Evolutionary conservation across 1,140 invertebrate genomes (phyloP).

Genomic region (Lethocerus indicus): DNA sequence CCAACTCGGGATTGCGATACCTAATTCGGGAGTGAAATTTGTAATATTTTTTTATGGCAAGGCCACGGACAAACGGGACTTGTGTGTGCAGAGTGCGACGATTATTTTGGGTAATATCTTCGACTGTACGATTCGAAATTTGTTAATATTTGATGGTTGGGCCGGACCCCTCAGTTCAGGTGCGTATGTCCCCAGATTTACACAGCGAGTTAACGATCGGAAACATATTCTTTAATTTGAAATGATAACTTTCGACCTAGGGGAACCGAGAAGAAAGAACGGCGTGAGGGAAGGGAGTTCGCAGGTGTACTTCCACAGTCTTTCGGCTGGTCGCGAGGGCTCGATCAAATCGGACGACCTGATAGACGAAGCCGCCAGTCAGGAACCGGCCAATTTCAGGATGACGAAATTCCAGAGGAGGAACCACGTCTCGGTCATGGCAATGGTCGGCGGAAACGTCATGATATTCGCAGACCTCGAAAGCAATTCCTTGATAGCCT

Average conservation of each 20-base stretch:
- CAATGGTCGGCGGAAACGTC: background rate
- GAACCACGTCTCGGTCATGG: slow-evolving; percentile 3
- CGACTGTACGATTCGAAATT: too few species aligned
- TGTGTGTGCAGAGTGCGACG: too few species aligned
- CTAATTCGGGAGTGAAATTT: too few species aligned
- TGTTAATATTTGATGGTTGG: too few species aligned
- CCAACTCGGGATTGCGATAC: too few species aligned
- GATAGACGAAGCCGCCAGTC: background rate
- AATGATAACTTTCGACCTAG: too few species aligned
- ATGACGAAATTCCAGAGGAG: background rate
- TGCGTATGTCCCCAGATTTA: background rate
- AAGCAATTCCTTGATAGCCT: slow-evolving; percentile 3
- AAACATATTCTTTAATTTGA: background rate
- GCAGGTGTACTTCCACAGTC: slow-evolving; percentile 14
- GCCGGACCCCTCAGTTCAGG: too few species aligned
- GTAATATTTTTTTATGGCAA: too few species aligned
- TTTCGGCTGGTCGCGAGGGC: slow-evolving; percentile 9
- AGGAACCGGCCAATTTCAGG: slow-evolving; percentile 1
- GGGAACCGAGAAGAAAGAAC: too few species aligned
- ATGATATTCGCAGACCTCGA: slow-evolving; percentile 8
- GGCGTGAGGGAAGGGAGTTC: too few species aligned
- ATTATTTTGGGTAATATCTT: too few species aligned
- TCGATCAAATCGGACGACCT: background rate
- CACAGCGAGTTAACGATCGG: background rate
- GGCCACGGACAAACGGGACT: too few species aligned